Percentiles rank a stretch among this genome's conserved stretches.
These are phyloP conservation scores for Thaumetopoea pityocampa DNA, from an alignment of 1,140 invertebrate species.

Conservation along the genomic window DNA sequence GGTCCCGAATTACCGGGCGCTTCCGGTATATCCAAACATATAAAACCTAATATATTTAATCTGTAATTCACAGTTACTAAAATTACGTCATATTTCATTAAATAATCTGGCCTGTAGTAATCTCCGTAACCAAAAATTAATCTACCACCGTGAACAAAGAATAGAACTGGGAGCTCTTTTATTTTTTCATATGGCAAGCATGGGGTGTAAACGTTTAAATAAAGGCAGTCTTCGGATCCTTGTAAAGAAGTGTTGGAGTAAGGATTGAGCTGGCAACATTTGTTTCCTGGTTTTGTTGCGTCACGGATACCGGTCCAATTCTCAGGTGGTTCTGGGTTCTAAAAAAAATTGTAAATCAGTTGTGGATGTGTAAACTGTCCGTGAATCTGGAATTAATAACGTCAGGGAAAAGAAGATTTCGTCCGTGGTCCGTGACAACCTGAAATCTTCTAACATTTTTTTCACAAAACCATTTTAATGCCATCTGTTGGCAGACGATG, in stretches of 20 bases:
- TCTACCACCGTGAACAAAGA: slow-evolving; percentile 78
- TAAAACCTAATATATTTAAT: slow-evolving; percentile 79
- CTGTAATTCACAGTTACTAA: slow-evolving; percentile 84
- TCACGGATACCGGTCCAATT: slow-evolving; percentile 77
- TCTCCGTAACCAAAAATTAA: slow-evolving; percentile 72
- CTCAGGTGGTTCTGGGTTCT: slow-evolving; percentile 69
- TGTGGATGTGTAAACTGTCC: too few relatives aligned
- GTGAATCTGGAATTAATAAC: too few relatives aligned
- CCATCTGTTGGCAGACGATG: too few relatives aligned
- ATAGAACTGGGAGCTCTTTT: slow-evolving; percentile 68
- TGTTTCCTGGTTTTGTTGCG: slow-evolving; percentile 75
- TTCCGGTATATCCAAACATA: slow-evolving; percentile 76
- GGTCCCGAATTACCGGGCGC: slow-evolving; percentile 81
- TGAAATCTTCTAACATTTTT: too few relatives aligned
- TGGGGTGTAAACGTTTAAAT: slow-evolving; percentile 67
- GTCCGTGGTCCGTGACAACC: too few relatives aligned
- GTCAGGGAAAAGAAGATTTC: too few relatives aligned
- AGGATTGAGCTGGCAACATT: slow-evolving; percentile 68
- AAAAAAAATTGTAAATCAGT: slow-evolving; percentile 17
- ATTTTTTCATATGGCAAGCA: slow-evolving; percentile 39
- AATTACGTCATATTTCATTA: slow-evolving; percentile 80
- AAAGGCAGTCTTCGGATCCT: slow-evolving; percentile 68
- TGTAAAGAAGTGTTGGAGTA: slow-evolving; percentile 56
- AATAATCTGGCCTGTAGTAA: slow-evolving; percentile 78
- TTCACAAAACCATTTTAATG: too few relatives aligned